Conservation (phyloP, 2,888 invertebrate species). For the Drepana falcataria region DNA sequence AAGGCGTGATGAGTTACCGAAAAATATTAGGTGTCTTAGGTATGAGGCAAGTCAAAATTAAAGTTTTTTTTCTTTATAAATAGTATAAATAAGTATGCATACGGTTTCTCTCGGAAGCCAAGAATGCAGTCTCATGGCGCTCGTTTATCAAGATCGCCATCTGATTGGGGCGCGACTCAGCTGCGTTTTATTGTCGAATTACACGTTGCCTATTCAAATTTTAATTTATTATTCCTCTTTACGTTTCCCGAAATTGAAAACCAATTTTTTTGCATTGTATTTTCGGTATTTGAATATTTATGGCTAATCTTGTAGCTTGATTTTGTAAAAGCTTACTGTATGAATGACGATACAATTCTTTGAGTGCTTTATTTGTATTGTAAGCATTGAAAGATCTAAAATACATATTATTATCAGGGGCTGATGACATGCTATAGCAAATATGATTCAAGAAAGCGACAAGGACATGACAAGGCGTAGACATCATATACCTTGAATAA, state of each 20-base stretch:
- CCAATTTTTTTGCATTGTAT: constrained; percentile 15
- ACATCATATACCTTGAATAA: too few species aligned
- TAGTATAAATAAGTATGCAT: neutral
- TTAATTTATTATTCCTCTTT: constrained; percentile 61
- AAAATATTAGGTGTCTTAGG: too few species aligned
- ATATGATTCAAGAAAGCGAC: too few species aligned
- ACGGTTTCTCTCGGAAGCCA: constrained; percentile 13
- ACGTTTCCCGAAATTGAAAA: constrained; percentile 38
- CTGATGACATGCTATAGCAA: too few species aligned
- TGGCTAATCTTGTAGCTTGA: neutral
- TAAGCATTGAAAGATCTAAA: too few species aligned
- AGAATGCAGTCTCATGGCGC: constrained; percentile 73
- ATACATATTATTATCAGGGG: too few species aligned
- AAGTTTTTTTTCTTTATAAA: too few species aligned
- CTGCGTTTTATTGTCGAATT: constrained; percentile 77
- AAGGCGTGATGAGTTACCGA: too few species aligned
- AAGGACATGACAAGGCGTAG: too few species aligned
- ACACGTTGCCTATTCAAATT: constrained; percentile 65
- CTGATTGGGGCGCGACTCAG: constrained; percentile 72
- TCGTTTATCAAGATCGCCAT: constrained; percentile 77
- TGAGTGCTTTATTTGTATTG: too few species aligned
- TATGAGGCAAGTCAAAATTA: too few species aligned
- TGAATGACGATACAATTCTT: too few species aligned
- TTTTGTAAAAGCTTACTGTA: neutral
- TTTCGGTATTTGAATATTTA: neutral